Conservation (phyloP, 2,797 vertebrate species). For the Novumbra hubbsi region DNA sequence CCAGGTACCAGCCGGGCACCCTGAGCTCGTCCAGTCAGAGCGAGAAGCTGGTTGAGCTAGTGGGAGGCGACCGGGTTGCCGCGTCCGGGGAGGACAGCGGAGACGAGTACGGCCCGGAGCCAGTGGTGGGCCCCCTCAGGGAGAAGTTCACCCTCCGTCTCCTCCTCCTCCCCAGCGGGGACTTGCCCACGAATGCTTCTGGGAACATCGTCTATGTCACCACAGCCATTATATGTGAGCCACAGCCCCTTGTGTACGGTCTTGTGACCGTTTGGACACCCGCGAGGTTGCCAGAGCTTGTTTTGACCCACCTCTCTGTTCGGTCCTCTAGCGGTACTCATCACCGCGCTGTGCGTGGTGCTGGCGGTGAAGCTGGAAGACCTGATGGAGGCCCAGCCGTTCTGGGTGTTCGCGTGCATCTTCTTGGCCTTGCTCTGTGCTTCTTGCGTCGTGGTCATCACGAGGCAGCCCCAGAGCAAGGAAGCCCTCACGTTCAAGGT, state of each 20-base stretch:
- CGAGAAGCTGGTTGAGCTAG: constrained; percentile 81
- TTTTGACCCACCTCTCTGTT: neutral
- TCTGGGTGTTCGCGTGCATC: constrained; percentile 57
- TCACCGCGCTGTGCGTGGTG: constrained; percentile 79
- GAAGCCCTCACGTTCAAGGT: constrained; percentile 89
- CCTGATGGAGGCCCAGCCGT: constrained; percentile 46
- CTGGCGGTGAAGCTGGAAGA: constrained; percentile 62
- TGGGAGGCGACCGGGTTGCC: constrained; percentile 74
- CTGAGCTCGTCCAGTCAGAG: constrained; percentile 70
- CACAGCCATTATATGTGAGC: constrained; percentile 83
- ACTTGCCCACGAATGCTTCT: constrained; percentile 77
- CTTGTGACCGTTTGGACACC: neutral
- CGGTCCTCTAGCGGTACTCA: constrained; percentile 70
- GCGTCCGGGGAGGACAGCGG: constrained; percentile 64
- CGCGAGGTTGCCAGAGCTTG: neutral
- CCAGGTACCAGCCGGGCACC: constrained; percentile 86
- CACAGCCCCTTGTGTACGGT: neutral
- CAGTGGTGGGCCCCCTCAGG: constrained; percentile 29
- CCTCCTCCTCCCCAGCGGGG: constrained; percentile 72
- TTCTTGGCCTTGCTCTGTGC: constrained; percentile 68
- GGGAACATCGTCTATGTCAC: constrained; percentile 84
- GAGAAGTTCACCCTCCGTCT: constrained; percentile 64
- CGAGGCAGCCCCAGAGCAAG: constrained; percentile 88
- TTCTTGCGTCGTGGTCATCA: constrained; percentile 77
- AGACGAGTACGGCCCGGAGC: constrained; percentile 56